Conservation (phyloP, 2,113 vertebrate genomes). For the Centrocercus urophasianus region DNA sequence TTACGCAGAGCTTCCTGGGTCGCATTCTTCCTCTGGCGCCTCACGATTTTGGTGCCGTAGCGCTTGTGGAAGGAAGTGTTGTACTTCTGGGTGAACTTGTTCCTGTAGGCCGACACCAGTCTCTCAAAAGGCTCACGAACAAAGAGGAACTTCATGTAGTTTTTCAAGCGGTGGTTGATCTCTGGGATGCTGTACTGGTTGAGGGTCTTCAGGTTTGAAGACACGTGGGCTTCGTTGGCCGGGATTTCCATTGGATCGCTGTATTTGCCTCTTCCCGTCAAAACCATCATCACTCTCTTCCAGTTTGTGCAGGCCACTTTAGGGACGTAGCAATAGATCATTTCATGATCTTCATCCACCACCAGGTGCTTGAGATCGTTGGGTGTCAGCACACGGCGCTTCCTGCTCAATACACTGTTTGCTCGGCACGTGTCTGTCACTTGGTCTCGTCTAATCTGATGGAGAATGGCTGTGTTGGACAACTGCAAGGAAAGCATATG, state of each 20-base stretch:
- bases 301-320: constrained; percentile 99
- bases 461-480: constrained; percentile 87
- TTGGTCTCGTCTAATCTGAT: constrained; percentile 92
- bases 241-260: constrained; percentile 97
- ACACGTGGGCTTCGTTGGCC: constrained; percentile 92
- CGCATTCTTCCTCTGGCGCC: constrained; percentile 93
- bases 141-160: constrained; percentile 97
- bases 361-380: constrained; percentile 94
- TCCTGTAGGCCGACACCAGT: constrained; percentile 96
- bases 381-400: constrained; percentile 91
- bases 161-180: constrained; percentile 97
- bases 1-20: constrained; percentile 90
- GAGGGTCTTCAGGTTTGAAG: constrained; percentile 94
- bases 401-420: constrained; percentile 85
- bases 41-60: constrained; percentile 94
- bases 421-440: constrained; percentile 89
- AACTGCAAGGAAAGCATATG: constrained; percentile 80
- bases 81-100: constrained; percentile 99
- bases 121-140: constrained; percentile 97
- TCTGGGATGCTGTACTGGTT: constrained; percentile 97
- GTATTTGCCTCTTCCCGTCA: constrained; percentile 93
- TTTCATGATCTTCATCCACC: constrained; percentile 95
- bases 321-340: constrained; percentile 98
- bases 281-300: constrained; percentile 99
- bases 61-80: constrained; percentile 98